Evolutionary conservation across 1,140 invertebrate species (phyloP).

Genomic region (Anadara kagoshimensis): DNA sequence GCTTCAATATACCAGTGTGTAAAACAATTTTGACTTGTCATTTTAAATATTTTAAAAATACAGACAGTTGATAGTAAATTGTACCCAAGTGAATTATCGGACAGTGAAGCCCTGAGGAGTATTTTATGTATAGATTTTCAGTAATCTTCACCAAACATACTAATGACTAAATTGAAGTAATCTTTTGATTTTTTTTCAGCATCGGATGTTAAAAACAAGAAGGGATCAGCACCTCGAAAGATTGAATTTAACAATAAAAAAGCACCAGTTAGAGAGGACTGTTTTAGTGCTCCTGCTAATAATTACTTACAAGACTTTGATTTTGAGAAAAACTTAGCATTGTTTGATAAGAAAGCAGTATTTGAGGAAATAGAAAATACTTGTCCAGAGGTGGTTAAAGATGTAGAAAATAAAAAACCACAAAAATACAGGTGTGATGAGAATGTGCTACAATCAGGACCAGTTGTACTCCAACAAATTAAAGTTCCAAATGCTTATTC

Average conservation of each 20-base stretch:
- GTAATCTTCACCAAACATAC: no score
- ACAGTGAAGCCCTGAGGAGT: no score
- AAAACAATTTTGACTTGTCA: no score
- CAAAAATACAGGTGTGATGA: slow-evolving; percentile 86
- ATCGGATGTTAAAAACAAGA: slow-evolving; percentile 39
- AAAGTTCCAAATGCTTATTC: slow-evolving; percentile 78
- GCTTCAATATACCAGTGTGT: no score
- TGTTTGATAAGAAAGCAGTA: slow-evolving; percentile 87
- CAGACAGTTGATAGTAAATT: no score
- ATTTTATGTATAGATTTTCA: no score
- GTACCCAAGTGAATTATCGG: no score
- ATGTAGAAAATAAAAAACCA: slow-evolving; percentile 47
- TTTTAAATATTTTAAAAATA: no score
- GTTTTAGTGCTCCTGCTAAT: slow-evolving; percentile 79
- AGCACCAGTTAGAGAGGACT: slow-evolving; percentile 73
- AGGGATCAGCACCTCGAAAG: slow-evolving; percentile 58
- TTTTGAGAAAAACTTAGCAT: slow-evolving; percentile 93
- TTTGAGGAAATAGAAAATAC: slow-evolving; percentile 83
- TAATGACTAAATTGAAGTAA: neutral
- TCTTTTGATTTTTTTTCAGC: slow-evolving; percentile 35
- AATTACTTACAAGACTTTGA: slow-evolving; percentile 86
- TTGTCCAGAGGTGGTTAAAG: slow-evolving; percentile 42
- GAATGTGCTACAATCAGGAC: slow-evolving; percentile 84
- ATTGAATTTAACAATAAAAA: slow-evolving; percentile 55
- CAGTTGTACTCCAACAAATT: slow-evolving; percentile 82